phyloP scores from a whole-genome alignment of 2,113 vertebrate genomes.

The Ptilorrhoa leucosticta region DNA sequence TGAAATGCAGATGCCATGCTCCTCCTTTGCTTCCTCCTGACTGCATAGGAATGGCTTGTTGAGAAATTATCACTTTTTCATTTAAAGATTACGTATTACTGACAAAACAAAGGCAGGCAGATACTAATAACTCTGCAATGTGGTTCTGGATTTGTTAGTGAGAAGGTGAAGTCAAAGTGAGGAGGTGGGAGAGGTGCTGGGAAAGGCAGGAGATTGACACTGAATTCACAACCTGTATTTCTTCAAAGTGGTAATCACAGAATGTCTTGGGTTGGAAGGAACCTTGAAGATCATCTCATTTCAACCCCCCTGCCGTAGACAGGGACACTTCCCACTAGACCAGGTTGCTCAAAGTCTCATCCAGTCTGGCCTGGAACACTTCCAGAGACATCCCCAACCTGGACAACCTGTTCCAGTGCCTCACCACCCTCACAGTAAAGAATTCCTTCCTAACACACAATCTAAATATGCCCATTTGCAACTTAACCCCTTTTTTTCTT shows the following conservation, averaged over 20 bases:
- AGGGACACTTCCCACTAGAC: neutral
- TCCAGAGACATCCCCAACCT: neutral
- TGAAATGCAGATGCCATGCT: neutral
- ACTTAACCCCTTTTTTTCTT: no score
- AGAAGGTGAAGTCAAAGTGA: neutral
- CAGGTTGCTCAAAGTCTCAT: neutral
- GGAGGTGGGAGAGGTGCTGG: neutral
- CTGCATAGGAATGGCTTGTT: neutral
- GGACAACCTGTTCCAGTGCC: neutral
- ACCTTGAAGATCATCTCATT: neutral
- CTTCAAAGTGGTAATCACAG: neutral
- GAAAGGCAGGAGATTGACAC: no score
- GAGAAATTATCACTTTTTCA: neutral
- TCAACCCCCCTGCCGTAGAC: neutral
- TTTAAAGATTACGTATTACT: neutral
- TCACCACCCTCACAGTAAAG: neutral
- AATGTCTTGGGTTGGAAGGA: neutral
- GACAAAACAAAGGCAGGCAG: neutral
- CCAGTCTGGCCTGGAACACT: neutral
- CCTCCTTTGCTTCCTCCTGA: neutral
- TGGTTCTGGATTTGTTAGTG: neutral
- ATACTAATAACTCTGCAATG: neutral
- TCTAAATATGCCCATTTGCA: neutral
- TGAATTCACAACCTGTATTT: no score
- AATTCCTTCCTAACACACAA: neutral